Base-by-base conservation (phyloP, 2,797 vertebrate genomes). In the Notolepis coatsorum region DNA sequence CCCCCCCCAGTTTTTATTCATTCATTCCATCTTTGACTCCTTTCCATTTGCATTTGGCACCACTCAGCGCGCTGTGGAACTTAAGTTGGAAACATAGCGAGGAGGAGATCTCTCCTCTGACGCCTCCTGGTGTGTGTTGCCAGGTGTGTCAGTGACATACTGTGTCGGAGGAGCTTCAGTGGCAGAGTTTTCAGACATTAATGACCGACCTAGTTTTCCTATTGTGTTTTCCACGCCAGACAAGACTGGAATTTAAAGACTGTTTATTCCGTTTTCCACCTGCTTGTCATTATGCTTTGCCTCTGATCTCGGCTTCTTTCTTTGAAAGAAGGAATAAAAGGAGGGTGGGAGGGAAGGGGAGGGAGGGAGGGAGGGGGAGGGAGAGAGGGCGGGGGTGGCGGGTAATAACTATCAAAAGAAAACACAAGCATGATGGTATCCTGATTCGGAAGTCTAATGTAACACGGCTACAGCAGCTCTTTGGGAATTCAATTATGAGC, bases 71-170 rank as follows among this genome's bases (percentile, higher is more conserved):
- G 17, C 42, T 25, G 46, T 28, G 7, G 9, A 23, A 23, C 55
- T 35, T 60, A 75, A 75, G 62, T 45, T 45, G 6, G 2, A 24
- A n/a, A 64, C 61, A 39, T 54, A 68, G 80, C 38, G 65, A 66
- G 57, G 49, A 72, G 68, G 70, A 18, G 56, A 39, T 31, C 47
- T n/a, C n/a, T 38, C 60, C 42, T 77, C 57, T 73, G 71, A 81
- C 75, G 54, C 42, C 59, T 70, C 50, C 42, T 49, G 65, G 50
- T 60, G 35, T 72, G 54, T 37, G 31, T 18, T 30, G 61, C 54
- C 58, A 56, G 50, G 27, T 70, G 56, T 77, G 67, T n/a, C n/a
- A n/a, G n/a, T 71, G 65, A 30, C 56, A 62, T 55, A 12, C 30
- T n/a, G n/a, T n/a, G n/a, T n/a, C n/a, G n/a, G n/a, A n/a, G n/a